Evolutionary conservation across 2,888 invertebrate species (phyloP).

Genomic region (Parascotia fuliginaria): DNA sequence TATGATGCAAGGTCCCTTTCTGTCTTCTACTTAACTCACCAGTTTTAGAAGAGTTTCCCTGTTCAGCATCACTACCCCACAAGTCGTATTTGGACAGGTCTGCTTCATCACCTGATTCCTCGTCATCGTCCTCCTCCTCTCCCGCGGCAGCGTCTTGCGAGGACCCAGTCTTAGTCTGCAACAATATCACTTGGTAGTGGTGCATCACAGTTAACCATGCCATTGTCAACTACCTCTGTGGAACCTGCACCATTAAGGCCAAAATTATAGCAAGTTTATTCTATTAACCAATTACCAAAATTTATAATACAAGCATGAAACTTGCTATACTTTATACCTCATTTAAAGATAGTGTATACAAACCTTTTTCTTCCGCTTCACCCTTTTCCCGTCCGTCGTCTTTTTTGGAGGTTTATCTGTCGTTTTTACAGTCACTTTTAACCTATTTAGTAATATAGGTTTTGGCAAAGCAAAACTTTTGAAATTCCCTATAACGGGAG

Average conservation of each 20-base stretch:
- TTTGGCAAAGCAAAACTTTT: slow-evolving; percentile 83
- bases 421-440: slow-evolving; percentile 73
- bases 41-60: slow-evolving; percentile 65
- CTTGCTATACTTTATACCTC: slow-evolving; percentile 5
- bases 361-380: slow-evolving; percentile 73
- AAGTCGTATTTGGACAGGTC: slow-evolving; percentile 93
- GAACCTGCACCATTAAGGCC: background rate
- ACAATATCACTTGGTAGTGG: slow-evolving; percentile 49
- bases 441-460: slow-evolving; percentile 78
- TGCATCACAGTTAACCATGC: background rate
- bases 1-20: background rate
- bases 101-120: slow-evolving; percentile 87
- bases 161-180: slow-evolving; percentile 69
- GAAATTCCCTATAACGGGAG: slow-evolving; percentile 77
- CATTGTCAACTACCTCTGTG: background rate
- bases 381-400: slow-evolving; percentile 55
- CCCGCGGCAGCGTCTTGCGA: slow-evolving; percentile 74
- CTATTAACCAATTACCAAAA: background rate
- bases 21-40: slow-evolving; percentile 41
- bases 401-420: slow-evolving; percentile 63
- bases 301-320: background rate
- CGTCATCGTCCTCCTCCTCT: slow-evolving; percentile 86
- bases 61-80: slow-evolving; percentile 89
- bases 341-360: slow-evolving; percentile 55
- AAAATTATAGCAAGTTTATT: background rate